Base-by-base conservation (phyloP, 2,797 vertebrate genomes). In the Sibirionetta formosa region DNA sequence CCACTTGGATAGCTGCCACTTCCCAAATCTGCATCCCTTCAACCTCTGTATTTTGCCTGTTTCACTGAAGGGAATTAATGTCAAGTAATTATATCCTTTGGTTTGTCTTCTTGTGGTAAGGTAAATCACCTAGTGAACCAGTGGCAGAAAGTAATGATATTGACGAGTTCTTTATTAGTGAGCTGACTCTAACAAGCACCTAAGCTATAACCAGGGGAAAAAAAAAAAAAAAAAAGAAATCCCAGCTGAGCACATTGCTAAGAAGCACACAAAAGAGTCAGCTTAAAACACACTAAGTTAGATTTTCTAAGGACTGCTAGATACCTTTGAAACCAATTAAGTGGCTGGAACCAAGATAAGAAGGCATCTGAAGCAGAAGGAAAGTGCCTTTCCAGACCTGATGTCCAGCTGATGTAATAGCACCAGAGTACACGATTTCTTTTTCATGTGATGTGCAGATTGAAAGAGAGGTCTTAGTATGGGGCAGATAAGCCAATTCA, bases 21-120 rank as follows among this genome's bases (percentile, higher is more conserved):
- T 91, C 56, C 29, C 77, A 90, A 57, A 82, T 58, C 80, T 63
- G 42, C 80, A 88, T 86, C 40, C 33, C 69, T 71, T 33, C 73
- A 80, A 54, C 58, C 61, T 83, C 82, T 64, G 65, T 27, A 33
- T 91, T 97, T 93, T 93, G 93, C 58, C 95, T 96, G 91, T 91
- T 85, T 93, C 64, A 75, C 40, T 85, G 80, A 79, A 91, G 72
- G 48, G 15, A 70, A 46, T 66, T 82, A 86, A 14, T 29, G 77
- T 38, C 68, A n/a, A 9, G 2, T 77, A 36, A 11, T 54, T 65
- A 11, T 57, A 50, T 64, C 31, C 56, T 50, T 60, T 53, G 15
- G 35, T 76, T 94, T 73, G 27, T 81, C 61, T 31, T 85, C 26
- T 73, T 90, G 88, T 85, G 14, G 29, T 64, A 46, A 63, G 36